phyloP scores from a whole-genome alignment of 2,888 invertebrate genomes.

The Spatulosminthurus flaviceps region DNA sequence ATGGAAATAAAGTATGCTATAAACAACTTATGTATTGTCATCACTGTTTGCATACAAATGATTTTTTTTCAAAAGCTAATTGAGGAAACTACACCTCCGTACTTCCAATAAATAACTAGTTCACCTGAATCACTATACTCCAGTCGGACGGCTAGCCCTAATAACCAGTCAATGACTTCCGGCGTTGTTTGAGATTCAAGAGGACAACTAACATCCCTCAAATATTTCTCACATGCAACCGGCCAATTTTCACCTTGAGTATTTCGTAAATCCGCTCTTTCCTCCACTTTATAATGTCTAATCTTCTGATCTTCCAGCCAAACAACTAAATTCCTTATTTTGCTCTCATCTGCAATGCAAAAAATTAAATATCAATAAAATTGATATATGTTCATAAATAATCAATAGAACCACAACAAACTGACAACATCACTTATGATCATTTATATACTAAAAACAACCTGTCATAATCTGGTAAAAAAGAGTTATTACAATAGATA shows the following conservation, averaged over 20 bases:
- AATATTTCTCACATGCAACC: constrained; percentile 77
- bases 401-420: neutral
- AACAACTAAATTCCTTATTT: constrained; percentile 80
- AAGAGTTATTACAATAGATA: neutral
- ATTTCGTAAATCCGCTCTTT: constrained; percentile 78
- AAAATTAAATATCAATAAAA: neutral
- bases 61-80: too few species aligned
- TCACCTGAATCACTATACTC: constrained; percentile 86
- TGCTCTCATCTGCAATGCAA: constrained; percentile 75
- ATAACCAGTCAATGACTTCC: constrained; percentile 85
- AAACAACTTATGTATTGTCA: neutral
- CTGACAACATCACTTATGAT: neutral
- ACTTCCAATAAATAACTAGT: too few species aligned
- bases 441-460: too few species aligned
- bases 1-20: too few species aligned
- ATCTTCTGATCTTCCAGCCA: constrained; percentile 97
- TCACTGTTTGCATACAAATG: neutral
- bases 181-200: constrained; percentile 68
- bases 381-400: neutral
- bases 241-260: constrained; percentile 76
- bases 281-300: constrained; percentile 84
- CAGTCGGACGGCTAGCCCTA: constrained; percentile 82
- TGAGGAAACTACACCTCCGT: too few species aligned
- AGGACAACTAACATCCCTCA: constrained; percentile 76
- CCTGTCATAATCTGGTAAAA: too few species aligned